Evolutionary conservation across 2,113 vertebrate genomes (phyloP), one percentile per base, ranked within the genome.

Genomic region (Rhinoptilus africanus): DNA sequence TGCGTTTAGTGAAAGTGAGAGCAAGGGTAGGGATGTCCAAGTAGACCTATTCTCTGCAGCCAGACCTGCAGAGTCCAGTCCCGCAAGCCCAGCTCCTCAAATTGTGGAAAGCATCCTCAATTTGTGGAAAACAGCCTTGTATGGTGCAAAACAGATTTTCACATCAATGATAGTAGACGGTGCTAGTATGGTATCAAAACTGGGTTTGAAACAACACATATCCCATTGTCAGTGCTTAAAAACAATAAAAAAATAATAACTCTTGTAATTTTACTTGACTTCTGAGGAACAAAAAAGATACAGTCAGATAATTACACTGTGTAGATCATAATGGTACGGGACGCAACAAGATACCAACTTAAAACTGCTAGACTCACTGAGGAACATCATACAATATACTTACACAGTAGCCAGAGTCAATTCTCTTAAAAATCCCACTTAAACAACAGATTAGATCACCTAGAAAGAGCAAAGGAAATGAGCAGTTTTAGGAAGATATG

Each of bases 401-500:
- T 69, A 86, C 93, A 56, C 19, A 73, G 53, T n/a, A 86, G 43
- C 59, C 71, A 93, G 24, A 35, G 77, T 54, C n/a, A 85, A n/a
- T 66, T 96, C 21, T 85, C 35, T 56, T 83, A 73, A 94, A 95
- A 96, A 81, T 89, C 59, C 17, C 77, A 86, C 91, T 97, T 96
- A 95, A 84, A 88, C 64, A 85, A 30, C 74, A 77, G 47, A 96
- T 96, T 96, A 97, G 96, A 94, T 97, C 94, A 95, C 95, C 95
- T 92, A 92, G 93, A 96, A 97, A 96, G 97, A 94, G 93, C 87
- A 97, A 96, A 98, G 96, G 96, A 98, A 98, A 97, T 66, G 45
- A 97, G 90, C 71, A 93, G 80, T 9, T 96, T 95, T 92, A 96
- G 85, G 81, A 96, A 97, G 97, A 97, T 91, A 82, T 39, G 90